These are phyloP conservation scores for Chaetodon trifasciatus DNA, from an alignment of 2,797 vertebrate species.

Conservation along the genomic window DNA sequence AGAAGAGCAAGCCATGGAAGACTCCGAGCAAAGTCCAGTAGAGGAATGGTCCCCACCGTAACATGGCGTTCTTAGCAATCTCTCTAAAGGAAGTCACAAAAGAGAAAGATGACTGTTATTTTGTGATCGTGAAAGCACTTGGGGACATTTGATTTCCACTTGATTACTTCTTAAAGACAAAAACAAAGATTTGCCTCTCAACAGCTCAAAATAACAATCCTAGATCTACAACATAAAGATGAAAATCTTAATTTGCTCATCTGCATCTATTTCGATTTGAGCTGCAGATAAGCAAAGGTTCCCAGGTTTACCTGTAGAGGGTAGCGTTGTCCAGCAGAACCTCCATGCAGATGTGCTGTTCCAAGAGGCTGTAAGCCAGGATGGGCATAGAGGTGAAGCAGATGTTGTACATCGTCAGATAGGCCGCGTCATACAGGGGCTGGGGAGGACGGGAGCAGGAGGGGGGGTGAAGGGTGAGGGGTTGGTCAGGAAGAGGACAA, in stretches of 20 bases:
- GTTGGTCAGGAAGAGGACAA: slow-evolving; percentile 52
- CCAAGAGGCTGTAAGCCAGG: slow-evolving; percentile 96
- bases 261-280: not conserved
- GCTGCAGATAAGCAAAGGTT: not conserved
- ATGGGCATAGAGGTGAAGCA: slow-evolving; percentile 99
- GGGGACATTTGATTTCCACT: not conserved
- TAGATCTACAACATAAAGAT: not conserved
- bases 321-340: slow-evolving; percentile 90
- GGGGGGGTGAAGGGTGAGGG: slow-evolving; percentile 34
- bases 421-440: slow-evolving; percentile 97
- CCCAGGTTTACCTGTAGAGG: slow-evolving; percentile 91
- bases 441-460: slow-evolving; percentile 77
- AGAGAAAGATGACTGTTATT: not conserved
- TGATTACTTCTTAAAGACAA: not conserved
- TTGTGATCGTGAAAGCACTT: not conserved
- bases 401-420: slow-evolving; percentile 99
- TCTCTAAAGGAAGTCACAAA: slow-evolving; percentile 80
- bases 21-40: slow-evolving; percentile 95
- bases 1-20: slow-evolving; percentile 95
- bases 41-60: slow-evolving; percentile 93
- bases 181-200: not conserved
- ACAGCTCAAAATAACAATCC: not conserved
- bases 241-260: not conserved
- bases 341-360: slow-evolving; percentile 95
- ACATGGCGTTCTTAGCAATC: slow-evolving; percentile 95